Base-by-base conservation (phyloP, 2,888 invertebrate species). In the Nymphalis urticae region DNA sequence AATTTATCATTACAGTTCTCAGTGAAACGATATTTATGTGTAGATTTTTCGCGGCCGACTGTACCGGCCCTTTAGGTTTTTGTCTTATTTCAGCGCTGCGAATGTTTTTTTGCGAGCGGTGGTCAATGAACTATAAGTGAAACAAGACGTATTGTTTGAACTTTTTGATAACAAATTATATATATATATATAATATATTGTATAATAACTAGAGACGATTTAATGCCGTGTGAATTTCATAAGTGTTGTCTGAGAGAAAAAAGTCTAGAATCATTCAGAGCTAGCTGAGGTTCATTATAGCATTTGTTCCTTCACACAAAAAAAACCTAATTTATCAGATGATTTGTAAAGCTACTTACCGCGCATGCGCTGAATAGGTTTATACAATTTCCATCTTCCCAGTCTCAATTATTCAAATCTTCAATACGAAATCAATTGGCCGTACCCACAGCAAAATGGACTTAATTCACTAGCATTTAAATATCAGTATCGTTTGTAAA, bases 391-490 rank as follows among this genome's bases (percentile, higher is more conserved):
- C 68, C 62, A 68, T 65, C 65, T 71, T 68, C 65, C 68, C 66
- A 64, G 68, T 68, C 71, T 69, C 69, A 71, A 71, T 73, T 69
- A 73, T 73, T 73, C 71, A 73, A 67, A 71, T 71, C 67, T 53
- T 63, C 62, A 59, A 71, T 68, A 61, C 69, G 61, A 69, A 67
- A 71, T 66, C 71, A 67, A 72, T 69, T 68, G 58, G 17, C 36
- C 51, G 32, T 68, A 62, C 54, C 32, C 64, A 64, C 24, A 32
- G 66, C 54, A 62, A 73, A 72, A 62, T 72, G 58, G 48, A 68
- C 73, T 73, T 68, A 65, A 72, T 59, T 8, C 5, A 21, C 21
- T 13, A n/a, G 19, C 9, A 13, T 2, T 56, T 66, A 66, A 72
- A 72, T 62, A 48, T 56, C 66, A 70, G 61, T 72, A 51, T 73